A percentile compares a stretch with the other conserved stretches of the same genome.
Conservation (phyloP, 1,140 invertebrate species). For the Aphidius ervi region DNA sequence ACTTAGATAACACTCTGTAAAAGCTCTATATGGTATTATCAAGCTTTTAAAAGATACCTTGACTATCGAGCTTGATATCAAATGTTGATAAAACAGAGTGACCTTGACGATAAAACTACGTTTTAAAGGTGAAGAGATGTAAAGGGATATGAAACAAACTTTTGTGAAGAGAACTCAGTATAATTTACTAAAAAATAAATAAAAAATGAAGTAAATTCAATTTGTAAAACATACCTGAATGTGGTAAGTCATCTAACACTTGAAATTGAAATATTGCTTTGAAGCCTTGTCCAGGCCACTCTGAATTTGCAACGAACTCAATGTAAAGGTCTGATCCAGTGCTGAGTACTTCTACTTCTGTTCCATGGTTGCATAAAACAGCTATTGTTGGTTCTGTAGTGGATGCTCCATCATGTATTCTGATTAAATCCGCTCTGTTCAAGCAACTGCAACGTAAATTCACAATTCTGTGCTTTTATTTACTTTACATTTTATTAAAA, state of each 20-base stretch:
- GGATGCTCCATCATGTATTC: constrained; percentile 71
- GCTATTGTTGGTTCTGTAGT: constrained; percentile 66
- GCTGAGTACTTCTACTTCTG: constrained; percentile 73
- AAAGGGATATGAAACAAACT: no score
- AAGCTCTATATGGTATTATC: no score
- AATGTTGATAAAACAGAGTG: no score
- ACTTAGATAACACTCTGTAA: no score
- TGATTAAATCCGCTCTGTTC: constrained; percentile 75
- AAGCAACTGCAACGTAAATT: constrained; percentile 64
- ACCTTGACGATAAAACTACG: no score
- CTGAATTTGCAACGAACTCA: constrained; percentile 78
- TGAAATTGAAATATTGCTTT: constrained; percentile 79
- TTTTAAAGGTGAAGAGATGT: no score
- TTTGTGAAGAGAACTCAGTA: no score
- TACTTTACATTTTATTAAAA: not conserved
- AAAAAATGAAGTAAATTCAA: no score
- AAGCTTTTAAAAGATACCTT: no score
- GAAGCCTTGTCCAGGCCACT: constrained; percentile 79
- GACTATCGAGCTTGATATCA: no score
- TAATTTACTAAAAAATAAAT: no score
- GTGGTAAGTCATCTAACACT: constrained; percentile 57
- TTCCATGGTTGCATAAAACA: constrained; percentile 74
- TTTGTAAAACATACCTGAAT: constrained; percentile 44
- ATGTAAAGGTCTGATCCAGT: constrained; percentile 74
- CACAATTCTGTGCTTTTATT: not conserved